Evolutionary conservation across 1,140 invertebrate genomes (phyloP), one percentile per base, ranked within the genome.

Genomic region (Brachionus plicatilis): DNA sequence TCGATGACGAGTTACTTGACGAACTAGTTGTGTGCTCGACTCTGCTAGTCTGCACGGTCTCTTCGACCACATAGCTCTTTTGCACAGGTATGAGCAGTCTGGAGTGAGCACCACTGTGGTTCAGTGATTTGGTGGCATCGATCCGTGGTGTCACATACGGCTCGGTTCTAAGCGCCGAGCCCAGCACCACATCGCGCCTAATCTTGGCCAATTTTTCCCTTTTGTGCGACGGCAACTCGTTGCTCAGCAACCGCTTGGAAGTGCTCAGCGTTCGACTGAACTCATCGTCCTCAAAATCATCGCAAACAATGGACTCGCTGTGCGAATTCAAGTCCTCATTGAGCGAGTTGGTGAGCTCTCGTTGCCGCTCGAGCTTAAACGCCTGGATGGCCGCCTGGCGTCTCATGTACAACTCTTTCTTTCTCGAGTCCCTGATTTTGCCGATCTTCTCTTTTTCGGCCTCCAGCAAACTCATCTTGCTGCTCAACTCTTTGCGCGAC

Each of bases 341-440:
- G 12, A 43, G 33, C 5, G 53, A 68, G 27, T 65, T 47, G 0
- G 17, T 60, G 8, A 82, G 8, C 17, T 65, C 79, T 65, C 79
- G 20, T 68, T 82, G 53, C 7, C 79, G 79, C 43, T 82, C 79
- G 8, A 82, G 33, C 24, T 45, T 60, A 29, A 82, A 82, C 2
- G 79, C 79, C n/a, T 82, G 50, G 33, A 82, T 82, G 12, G 65
- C 53, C 20, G 79, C 79, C 33, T 82, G 79, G 27, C 79, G 79
- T 29, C 79, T 60, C 37, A 68, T 45, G 41, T 82, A 65, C 79
- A 82, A 12, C 33, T 82, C 79, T 45, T 45, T 43, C 37, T 68
- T 60, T 24, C 43, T 29, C 50, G 60, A 11, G 37, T 82, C 79
- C 37, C 79, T 60, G 27, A 82, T 65, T 29, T 82, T 82, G 27